Evolutionary conservation across 2,888 invertebrate genomes (phyloP).

Genomic region (Lordiphosa andalusiaca): DNA sequence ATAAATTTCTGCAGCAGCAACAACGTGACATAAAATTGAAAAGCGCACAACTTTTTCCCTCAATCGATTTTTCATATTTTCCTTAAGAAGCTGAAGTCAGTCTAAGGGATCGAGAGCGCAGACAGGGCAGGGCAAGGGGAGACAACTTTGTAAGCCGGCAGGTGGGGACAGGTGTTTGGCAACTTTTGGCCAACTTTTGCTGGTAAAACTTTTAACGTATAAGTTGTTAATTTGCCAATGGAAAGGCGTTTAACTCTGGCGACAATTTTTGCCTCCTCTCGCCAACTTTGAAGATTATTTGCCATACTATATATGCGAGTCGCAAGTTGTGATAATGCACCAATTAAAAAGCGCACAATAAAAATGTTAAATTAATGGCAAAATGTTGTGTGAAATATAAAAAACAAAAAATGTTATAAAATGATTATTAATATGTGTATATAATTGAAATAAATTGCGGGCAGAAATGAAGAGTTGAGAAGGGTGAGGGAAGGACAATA

Average conservation of each 20-base stretch:
- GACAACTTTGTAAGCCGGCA: slow-evolving; percentile 56
- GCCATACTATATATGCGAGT: background rate
- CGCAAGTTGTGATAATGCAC: slow-evolving; percentile 7
- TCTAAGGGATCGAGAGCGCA: background rate
- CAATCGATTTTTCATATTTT: slow-evolving; percentile 62
- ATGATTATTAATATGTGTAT: background rate
- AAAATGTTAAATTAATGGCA: slow-evolving; percentile 1
- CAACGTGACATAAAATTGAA: slow-evolving; percentile 62
- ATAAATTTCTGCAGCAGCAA: slow-evolving; percentile 55
- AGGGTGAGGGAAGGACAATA: too few species aligned
- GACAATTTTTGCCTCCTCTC: slow-evolving; percentile 38
- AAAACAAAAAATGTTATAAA: slow-evolving; percentile 8
- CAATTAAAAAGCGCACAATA: slow-evolving; percentile 14
- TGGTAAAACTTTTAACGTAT: slow-evolving; percentile 63
- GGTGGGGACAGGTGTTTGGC: slow-evolving; percentile 59
- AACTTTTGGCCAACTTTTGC: slow-evolving; percentile 58
- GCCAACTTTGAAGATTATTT: slow-evolving; percentile 31
- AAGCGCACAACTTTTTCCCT: slow-evolving; percentile 48
- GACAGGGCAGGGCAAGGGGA: background rate
- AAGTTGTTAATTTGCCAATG: slow-evolving; percentile 74
- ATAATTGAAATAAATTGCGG: slow-evolving; percentile 6
- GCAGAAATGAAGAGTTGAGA: too few species aligned
- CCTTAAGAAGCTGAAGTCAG: slow-evolving; percentile 21
- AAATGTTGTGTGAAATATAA: background rate
- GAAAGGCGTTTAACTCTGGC: slow-evolving; percentile 65